Evolutionary conservation across 2,888 invertebrate genomes (phyloP).

Genomic region (Nephrocerus scutellatus): DNA sequence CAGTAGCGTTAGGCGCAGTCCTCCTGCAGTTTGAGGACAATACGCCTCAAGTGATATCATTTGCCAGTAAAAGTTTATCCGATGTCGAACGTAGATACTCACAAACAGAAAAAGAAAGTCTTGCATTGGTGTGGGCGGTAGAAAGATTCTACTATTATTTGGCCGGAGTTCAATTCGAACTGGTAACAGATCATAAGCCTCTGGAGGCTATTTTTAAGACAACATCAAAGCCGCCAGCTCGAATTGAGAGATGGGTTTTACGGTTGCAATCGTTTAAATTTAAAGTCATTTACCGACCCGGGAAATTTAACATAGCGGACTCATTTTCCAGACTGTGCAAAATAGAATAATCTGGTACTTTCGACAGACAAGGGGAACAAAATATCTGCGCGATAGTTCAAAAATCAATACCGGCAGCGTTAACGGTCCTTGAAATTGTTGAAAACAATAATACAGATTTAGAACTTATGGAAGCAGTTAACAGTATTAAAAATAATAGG

Average conservation of each 20-base stretch:
- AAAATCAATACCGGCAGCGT: slow-evolving; percentile 10
- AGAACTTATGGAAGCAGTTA: slow-evolving; percentile 9
- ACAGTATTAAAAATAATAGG: slow-evolving; percentile 6
- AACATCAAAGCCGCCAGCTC: slow-evolving; percentile 15
- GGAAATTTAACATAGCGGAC: slow-evolving; percentile 7
- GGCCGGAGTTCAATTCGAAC: slow-evolving; percentile 17
- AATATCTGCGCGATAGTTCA: slow-evolving; percentile 12
- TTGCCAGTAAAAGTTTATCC: slow-evolving; percentile 21
- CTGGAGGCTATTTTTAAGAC: slow-evolving; percentile 16
- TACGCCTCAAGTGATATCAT: slow-evolving; percentile 17
- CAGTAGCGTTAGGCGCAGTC: slow-evolving; percentile 21
- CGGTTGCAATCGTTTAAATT: slow-evolving; percentile 10
- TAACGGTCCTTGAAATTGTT: slow-evolving; percentile 13
- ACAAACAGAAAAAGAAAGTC: slow-evolving; percentile 22
- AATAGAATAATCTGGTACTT: slow-evolving; percentile 3
- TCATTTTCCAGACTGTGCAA: slow-evolving; percentile 10
- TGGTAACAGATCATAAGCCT: slow-evolving; percentile 19
- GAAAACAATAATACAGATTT: slow-evolving; percentile 10
- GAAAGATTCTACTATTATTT: slow-evolving; percentile 22
- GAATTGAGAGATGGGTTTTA: slow-evolving; percentile 11
- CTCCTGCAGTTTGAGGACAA: slow-evolving; percentile 18
- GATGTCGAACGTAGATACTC: slow-evolving; percentile 19
- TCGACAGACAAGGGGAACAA: slow-evolving; percentile 9
- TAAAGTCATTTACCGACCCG: slow-evolving; percentile 2
- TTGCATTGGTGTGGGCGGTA: slow-evolving; percentile 19